Conservation (phyloP, 2,113 vertebrate genomes). For the Ctenomys sociabilis region DNA sequence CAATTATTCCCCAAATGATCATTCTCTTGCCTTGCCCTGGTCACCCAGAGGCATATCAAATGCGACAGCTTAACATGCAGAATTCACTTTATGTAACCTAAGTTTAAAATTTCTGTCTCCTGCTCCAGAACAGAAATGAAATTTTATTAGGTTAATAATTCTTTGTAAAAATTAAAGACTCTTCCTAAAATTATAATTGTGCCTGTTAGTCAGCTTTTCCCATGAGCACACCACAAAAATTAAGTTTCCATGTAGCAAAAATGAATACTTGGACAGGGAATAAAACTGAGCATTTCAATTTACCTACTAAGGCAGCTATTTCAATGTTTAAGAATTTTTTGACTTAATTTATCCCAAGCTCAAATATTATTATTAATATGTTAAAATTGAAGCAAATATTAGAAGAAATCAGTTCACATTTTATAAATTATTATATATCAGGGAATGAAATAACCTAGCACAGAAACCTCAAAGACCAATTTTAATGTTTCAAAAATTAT, state of each 20-base stretch:
- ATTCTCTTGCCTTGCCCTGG: background rate
- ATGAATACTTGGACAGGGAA: background rate
- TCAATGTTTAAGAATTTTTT: background rate
- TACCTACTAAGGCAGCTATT: background rate
- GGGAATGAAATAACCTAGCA: background rate
- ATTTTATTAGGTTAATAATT: conserved; percentile 52
- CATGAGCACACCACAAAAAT: conserved; percentile 37
- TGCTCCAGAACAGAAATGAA: conserved; percentile 37
- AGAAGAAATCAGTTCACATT: background rate
- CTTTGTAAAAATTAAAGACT: conserved; percentile 59
- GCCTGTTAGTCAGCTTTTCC: conserved; percentile 43
- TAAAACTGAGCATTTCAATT: background rate
- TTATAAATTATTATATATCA: background rate
- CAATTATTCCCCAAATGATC: background rate
- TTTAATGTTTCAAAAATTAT: background rate
- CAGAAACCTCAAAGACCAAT: background rate
- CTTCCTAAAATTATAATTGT: conserved; percentile 54
- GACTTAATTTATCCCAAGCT: background rate
- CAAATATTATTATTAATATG: background rate
- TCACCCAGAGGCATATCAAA: conserved; percentile 40
- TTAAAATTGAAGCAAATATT: background rate
- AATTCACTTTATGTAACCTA: conserved; percentile 47
- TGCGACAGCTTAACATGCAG: background rate
- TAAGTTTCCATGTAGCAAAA: background rate
- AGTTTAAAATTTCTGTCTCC: conserved; percentile 48